phyloP scores from a whole-genome alignment of 1,140 invertebrate genomes.

The Panagrolaimus sp. region DNA sequence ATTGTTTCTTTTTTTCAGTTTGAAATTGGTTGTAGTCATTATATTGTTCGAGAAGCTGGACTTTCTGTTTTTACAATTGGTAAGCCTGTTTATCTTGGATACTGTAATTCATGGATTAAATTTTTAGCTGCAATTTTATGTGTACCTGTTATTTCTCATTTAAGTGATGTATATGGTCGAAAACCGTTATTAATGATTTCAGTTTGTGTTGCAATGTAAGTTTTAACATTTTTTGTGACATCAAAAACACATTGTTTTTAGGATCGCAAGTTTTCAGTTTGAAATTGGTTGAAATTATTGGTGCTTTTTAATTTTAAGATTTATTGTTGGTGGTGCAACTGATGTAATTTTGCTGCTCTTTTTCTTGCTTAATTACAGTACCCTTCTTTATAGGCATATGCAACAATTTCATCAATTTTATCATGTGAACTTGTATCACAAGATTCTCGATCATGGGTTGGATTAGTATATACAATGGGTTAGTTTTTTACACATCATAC shows the following conservation, averaged over 20 bases:
- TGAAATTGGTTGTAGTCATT: background rate
- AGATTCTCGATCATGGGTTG: constrained; percentile 16
- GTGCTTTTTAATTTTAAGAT: constrained; percentile 3
- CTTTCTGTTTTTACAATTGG: constrained; percentile 3
- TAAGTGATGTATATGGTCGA: background rate
- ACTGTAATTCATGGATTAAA: background rate
- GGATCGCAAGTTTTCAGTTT: background rate
- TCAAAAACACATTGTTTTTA: too few species aligned
- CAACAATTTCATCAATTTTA: constrained; percentile 13
- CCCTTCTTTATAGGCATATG: constrained; percentile 2
- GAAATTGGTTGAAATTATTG: background rate
- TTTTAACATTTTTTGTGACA: too few species aligned
- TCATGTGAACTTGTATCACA: constrained; percentile 14
- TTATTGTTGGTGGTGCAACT: background rate
- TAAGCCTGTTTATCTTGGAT: background rate
- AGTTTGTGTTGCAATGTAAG: background rate
- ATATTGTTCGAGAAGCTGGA: background rate
- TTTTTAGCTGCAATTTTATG: background rate
- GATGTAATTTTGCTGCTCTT: background rate
- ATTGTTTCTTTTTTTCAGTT: background rate
- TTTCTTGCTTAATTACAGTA: too few species aligned
- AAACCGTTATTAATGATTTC: background rate
- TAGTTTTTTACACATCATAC: too few species aligned
- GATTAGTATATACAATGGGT: constrained; percentile 11
- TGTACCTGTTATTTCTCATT: background rate